Percentiles rank a stretch among this genome's conserved stretches.
Conservation (phyloP, 2,113 vertebrate species). For the Callospermophilus lateralis region DNA sequence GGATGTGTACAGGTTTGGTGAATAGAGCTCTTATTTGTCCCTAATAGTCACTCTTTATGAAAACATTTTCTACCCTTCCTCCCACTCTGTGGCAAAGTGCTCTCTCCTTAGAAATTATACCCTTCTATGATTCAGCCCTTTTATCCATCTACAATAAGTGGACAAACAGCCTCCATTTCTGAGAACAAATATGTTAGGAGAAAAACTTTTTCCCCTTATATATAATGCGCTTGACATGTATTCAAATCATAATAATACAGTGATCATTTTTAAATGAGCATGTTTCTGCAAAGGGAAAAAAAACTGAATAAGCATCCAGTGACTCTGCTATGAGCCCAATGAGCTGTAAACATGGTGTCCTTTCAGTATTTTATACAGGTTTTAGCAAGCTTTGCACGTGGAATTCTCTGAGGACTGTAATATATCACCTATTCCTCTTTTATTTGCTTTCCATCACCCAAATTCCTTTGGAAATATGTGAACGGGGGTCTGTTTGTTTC, state of each 20-base stretch:
- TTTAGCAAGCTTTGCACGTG: background rate
- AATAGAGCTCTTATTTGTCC: conserved; percentile 74
- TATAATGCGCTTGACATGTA: conserved; percentile 52
- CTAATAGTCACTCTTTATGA: conserved; percentile 78
- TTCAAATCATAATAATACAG: conserved; percentile 38
- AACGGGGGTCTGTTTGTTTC: conserved; percentile 57
- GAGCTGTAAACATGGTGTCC: background rate
- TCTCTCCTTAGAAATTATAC: conserved; percentile 82
- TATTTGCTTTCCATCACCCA: background rate
- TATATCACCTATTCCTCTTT: background rate
- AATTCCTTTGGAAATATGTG: conserved; percentile 57
- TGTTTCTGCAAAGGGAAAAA: conserved; percentile 39
- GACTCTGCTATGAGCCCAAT: conserved; percentile 6
- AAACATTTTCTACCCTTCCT: conserved; percentile 82
- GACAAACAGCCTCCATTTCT: conserved; percentile 80
- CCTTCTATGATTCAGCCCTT: conserved; percentile 72
- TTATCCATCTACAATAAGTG: conserved; percentile 83
- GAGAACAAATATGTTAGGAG: conserved; percentile 71
- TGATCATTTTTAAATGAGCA: conserved; percentile 63
- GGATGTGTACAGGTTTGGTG: conserved; percentile 77
- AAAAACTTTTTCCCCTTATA: conserved; percentile 68
- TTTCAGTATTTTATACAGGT: conserved; percentile 17
- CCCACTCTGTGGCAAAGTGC: conserved; percentile 67
- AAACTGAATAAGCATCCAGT: background rate
- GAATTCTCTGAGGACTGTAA: background rate